Evolutionary conservation across 2,888 invertebrate species (phyloP).

Genomic region (Auanema freiburgensis): DNA sequence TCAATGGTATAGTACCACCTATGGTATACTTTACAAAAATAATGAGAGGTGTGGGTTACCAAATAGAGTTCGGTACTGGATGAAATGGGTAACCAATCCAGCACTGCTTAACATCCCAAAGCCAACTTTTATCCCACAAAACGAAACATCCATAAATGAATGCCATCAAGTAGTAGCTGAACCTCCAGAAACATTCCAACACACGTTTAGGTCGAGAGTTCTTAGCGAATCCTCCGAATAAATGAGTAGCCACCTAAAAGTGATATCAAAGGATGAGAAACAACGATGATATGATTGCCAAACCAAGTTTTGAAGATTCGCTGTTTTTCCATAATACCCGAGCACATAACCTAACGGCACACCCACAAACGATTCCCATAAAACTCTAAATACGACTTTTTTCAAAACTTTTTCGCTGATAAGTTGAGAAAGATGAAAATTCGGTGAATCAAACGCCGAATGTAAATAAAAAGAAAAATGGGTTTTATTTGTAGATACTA

Average conservation of each 20-base stretch:
- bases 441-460: not conserved
- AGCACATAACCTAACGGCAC: slow-evolving; percentile 41
- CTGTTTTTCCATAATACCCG: slow-evolving; percentile 29
- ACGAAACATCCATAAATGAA: slow-evolving; percentile 47
- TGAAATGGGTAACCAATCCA: slow-evolving; percentile 59
- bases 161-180: slow-evolving; percentile 42
- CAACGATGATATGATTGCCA: not conserved
- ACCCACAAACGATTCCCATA: slow-evolving; percentile 52
- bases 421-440: not conserved
- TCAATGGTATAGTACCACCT: slow-evolving; percentile 68
- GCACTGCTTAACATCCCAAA: slow-evolving; percentile 63
- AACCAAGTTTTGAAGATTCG: slow-evolving; percentile 12
- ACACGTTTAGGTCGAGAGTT: slow-evolving; percentile 53
- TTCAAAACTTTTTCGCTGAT: not conserved
- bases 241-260: slow-evolving; percentile 41
- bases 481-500: no score
- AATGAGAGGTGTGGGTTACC: slow-evolving; percentile 25
- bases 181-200: slow-evolving; percentile 58
- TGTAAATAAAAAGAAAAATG: no score
- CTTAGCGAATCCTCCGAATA: slow-evolving; percentile 53
- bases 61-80: slow-evolving; percentile 42
- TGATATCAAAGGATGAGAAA: not conserved
- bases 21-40: slow-evolving; percentile 8
- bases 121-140: slow-evolving; percentile 63
- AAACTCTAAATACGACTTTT: slow-evolving; percentile 30